These are phyloP conservation scores for Danio albolineatus DNA, from an alignment of 2,797 vertebrate species.

Conservation along the genomic window DNA sequence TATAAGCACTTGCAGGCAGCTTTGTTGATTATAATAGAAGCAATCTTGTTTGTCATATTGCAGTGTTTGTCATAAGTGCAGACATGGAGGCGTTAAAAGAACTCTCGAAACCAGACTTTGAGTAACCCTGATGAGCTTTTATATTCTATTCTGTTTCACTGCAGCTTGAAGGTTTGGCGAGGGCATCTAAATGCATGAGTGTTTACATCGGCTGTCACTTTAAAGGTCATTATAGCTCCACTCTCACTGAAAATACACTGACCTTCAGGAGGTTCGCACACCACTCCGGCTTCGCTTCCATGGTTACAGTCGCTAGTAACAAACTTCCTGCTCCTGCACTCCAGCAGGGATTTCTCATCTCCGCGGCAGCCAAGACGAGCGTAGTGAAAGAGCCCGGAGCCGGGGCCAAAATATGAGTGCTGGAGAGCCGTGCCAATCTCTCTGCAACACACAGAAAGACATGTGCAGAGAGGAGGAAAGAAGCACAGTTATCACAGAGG, in stretches of 20 bases:
- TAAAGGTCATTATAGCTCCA: constrained; percentile 40
- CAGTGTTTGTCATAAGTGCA: neutral
- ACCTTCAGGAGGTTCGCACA: constrained; percentile 89
- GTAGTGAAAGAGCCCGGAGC: constrained; percentile 85
- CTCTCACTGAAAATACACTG: constrained; percentile 64
- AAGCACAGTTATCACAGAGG: neutral
- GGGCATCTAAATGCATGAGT: constrained; percentile 27
- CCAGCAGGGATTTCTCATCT: constrained; percentile 83
- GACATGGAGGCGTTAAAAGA: neutral
- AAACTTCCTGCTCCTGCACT: constrained; percentile 83
- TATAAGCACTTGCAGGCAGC: neutral
- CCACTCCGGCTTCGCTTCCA: constrained; percentile 80
- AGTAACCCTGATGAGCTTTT: constrained; percentile 9
- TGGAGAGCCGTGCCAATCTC: constrained; percentile 85
- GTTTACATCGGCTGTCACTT: constrained; percentile 47
- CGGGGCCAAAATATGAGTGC: constrained; percentile 75
- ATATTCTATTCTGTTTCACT: constrained; percentile 21
- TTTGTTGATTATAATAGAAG: constrained; percentile 33
- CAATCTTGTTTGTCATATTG: neutral
- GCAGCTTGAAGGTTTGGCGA: constrained; percentile 28
- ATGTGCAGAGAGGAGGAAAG: constrained; percentile 19
- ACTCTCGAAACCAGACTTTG: neutral
- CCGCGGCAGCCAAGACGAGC: constrained; percentile 88
- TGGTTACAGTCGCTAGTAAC: constrained; percentile 84
- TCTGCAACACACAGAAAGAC: constrained; percentile 65